Base-by-base conservation (phyloP, 2,113 vertebrate genomes). In the Trichechus manatus region DNA sequence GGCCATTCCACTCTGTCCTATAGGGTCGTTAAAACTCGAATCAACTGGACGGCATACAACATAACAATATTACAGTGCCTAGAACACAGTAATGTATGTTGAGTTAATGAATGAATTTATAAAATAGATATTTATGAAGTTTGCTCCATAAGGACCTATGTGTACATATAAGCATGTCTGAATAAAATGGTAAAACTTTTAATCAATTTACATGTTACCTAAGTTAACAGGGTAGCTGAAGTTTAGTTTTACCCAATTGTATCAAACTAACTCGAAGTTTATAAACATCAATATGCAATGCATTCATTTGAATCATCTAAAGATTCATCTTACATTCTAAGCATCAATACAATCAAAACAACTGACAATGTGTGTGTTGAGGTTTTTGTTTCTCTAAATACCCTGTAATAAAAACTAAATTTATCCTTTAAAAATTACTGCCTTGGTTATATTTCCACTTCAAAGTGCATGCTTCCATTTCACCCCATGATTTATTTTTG, bases 381-480 rank as follows among this genome's bases (percentile, higher is more conserved):
- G 8, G 15, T 23, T 64, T 64, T 88, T 42, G 9, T 72, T 93
- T 63, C 27, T 89, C 82, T 89, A 79, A 93, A 82, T 25, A 93
- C 23, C 3, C 2, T 82, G 1, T 50, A 93, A 87, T 72, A 33
- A 56, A 85, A 63, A 92, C 31, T 66, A 85, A 87, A 84, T 59
- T 19, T 11, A 56, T 61, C 50, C 19, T 88, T 84, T 80, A 85
- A 94, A 93, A 89, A 82, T 89, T 87, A 78, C 74, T 56, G 17
- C 31, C 63, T 87, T 87, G 2, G 42, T 75, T 90, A 53, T 84
- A 68, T 85, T 96, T 88, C 81, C 14, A 92, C 23, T 74, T 2
- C 33, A 92, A 96, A 92, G 7, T 78, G 0, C 14, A 95, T 10
- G 61, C 17, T 96, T 68, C 4, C 13, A 66, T 96, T 94, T 47